phyloP scores from a whole-genome alignment of 2,888 invertebrate species.

The Geotrupes spiniger region DNA sequence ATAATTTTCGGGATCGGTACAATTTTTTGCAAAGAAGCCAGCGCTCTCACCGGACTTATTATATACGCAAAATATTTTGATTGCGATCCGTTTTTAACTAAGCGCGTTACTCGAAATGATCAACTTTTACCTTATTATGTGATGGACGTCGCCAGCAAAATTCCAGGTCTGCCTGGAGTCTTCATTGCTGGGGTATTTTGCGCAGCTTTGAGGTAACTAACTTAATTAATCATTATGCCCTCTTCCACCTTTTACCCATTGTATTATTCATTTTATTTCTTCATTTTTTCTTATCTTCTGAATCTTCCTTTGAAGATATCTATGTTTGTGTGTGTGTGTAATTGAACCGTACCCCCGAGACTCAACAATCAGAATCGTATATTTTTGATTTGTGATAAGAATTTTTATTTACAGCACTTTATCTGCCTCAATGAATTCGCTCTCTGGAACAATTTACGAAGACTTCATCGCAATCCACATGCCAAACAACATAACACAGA shows the following conservation, averaged over 20 bases:
- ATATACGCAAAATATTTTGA: conserved; percentile 62
- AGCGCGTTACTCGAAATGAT: conserved; percentile 55
- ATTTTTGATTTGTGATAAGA: too few relatives aligned
- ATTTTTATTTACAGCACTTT: conserved; percentile 17
- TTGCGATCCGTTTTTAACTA: conserved; percentile 60
- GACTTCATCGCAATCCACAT: conserved; percentile 59
- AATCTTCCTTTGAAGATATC: too few relatives aligned
- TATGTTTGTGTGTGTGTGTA: too few relatives aligned
- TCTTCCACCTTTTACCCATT: too few relatives aligned
- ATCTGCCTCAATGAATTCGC: conserved; percentile 51
- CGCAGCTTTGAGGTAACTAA: conserved; percentile 60
- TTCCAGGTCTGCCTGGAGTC: conserved; percentile 69
- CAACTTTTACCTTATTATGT: conserved; percentile 64
- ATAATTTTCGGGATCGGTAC: conserved; percentile 15
- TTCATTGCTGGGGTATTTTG: conserved; percentile 71
- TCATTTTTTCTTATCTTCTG: too few relatives aligned
- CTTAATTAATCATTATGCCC: too few relatives aligned
- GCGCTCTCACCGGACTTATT: conserved; percentile 58
- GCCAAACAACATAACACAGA: conserved; percentile 52
- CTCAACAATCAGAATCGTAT: not conserved
- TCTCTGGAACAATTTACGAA: conserved; percentile 60
- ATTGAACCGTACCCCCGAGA: too few relatives aligned
- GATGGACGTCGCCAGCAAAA: conserved; percentile 61
- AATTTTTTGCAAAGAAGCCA: conserved; percentile 35
- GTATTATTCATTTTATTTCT: too few relatives aligned